Percentiles rank a stretch among this genome's conserved stretches.
Evolutionary conservation across 2,888 invertebrate species (phyloP).

Genomic region (Pemphredon lugubris): DNA sequence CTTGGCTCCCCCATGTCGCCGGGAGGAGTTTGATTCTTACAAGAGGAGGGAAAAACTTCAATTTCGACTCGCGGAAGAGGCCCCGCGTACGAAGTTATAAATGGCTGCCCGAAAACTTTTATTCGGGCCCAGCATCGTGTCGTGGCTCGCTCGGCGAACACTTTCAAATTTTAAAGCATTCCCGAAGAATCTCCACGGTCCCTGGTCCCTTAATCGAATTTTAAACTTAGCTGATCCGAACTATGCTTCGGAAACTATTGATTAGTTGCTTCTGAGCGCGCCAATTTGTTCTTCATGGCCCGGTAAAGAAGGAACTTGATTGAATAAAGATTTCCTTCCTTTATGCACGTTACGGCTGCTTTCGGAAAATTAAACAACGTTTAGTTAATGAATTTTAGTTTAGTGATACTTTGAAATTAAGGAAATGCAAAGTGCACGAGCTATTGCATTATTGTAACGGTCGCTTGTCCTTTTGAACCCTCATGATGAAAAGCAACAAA

Average conservation of each 20-base stretch:
- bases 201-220: conserved; percentile 49
- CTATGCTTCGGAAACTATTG: conserved; percentile 39
- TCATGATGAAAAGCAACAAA: no score
- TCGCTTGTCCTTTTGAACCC: no score
- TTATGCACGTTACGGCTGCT: not conserved
- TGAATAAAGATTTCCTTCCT: conserved; percentile 3
- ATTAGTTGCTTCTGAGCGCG: conserved; percentile 6
- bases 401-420: no score
- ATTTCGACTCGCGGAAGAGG: conserved; percentile 1
- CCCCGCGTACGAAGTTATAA: conserved; percentile 2
- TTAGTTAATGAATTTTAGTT: not conserved
- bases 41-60: not conserved
- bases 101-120: conserved; percentile 30
- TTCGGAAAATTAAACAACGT: not conserved
- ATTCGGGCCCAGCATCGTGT: not conserved
- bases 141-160: conserved; percentile 16
- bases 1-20: not conserved
- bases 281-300: conserved; percentile 8
- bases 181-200: conserved; percentile 26
- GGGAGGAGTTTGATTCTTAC: conserved; percentile 10
- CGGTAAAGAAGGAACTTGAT: conserved; percentile 1
- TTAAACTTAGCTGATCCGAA: conserved; percentile 39
- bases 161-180: conserved; percentile 41
- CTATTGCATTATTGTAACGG: no score
- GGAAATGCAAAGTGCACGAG: no score